These are phyloP conservation scores for Melipona beecheii DNA, from an alignment of 2,888 invertebrate genomes.

Conservation along the genomic window DNA sequence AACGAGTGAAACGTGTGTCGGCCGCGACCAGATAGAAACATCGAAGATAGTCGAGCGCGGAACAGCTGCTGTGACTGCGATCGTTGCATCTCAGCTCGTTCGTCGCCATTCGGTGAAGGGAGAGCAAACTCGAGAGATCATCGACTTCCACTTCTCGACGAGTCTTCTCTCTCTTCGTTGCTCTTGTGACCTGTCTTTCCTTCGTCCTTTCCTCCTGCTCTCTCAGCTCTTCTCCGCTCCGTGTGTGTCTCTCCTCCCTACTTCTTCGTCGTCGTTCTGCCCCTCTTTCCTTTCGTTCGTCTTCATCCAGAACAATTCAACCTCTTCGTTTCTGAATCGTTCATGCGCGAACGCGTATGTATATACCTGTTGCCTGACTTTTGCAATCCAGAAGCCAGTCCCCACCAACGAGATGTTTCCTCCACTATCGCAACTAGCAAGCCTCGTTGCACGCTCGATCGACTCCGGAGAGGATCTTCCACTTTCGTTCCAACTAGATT, in stretches of 20 bases:
- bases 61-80: constrained; percentile 76
- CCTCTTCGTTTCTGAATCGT: constrained; percentile 61
- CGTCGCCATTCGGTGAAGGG: constrained; percentile 78
- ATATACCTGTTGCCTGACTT: constrained; percentile 62
- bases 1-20: constrained; percentile 7
- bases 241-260: constrained; percentile 41
- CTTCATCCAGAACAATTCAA: constrained; percentile 51
- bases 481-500: neutral
- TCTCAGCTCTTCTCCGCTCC: neutral
- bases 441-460: neutral
- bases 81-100: constrained; percentile 70
- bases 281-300: constrained; percentile 45
- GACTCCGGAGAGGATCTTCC: constrained; percentile 16
- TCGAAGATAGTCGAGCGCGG: constrained; percentile 61
- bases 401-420: constrained; percentile 23
- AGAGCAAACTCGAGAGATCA: constrained; percentile 78
- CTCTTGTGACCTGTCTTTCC: constrained; percentile 17
- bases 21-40: constrained; percentile 20
- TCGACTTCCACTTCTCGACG: constrained; percentile 71
- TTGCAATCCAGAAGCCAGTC: constrained; percentile 56
- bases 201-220: constrained; percentile 21
- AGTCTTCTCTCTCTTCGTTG: constrained; percentile 33
- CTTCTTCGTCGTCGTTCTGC: constrained; percentile 13
- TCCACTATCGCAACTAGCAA: constrained; percentile 40
- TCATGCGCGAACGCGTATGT: constrained; percentile 58